Conservation (phyloP, 2,797 vertebrate genomes). For the Scyliorhinus canicula region DNA sequence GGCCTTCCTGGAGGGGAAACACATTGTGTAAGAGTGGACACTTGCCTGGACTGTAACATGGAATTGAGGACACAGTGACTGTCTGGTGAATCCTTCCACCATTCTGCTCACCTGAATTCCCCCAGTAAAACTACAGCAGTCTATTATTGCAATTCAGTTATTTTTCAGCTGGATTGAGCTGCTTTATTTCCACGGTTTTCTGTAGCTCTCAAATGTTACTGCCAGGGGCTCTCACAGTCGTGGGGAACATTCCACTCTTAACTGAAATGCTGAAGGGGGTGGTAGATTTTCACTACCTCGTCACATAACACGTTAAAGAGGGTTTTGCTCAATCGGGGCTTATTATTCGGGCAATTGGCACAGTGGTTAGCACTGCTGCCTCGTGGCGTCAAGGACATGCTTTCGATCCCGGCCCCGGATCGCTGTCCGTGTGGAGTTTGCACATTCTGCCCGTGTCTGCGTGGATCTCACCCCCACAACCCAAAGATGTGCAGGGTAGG, state of each 20-base stretch:
- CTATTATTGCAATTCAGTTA: slow-evolving; percentile 15
- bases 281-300: background rate
- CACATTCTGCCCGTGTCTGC: too few relatives aligned
- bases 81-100: background rate
- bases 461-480: too few relatives aligned
- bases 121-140: background rate
- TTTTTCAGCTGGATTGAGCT: slow-evolving; percentile 19
- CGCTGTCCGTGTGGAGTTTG: too few relatives aligned
- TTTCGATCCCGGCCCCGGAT: too few relatives aligned
- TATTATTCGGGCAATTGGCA: too few relatives aligned
- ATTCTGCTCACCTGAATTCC: background rate
- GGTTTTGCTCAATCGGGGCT: background rate
- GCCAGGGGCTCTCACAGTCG: background rate
- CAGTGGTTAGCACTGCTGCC: too few relatives aligned
- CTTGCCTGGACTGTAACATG: background rate
- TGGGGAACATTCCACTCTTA: background rate
- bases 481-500: too few relatives aligned
- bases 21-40: background rate
- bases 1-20: background rate
- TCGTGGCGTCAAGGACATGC: too few relatives aligned
- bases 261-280: background rate
- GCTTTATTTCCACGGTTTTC: background rate
- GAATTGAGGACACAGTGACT: background rate
- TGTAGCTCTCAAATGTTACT: background rate
- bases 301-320: background rate